Conservation (phyloP, 1,140 invertebrate genomes). For the Antheraea mylitta region DNA sequence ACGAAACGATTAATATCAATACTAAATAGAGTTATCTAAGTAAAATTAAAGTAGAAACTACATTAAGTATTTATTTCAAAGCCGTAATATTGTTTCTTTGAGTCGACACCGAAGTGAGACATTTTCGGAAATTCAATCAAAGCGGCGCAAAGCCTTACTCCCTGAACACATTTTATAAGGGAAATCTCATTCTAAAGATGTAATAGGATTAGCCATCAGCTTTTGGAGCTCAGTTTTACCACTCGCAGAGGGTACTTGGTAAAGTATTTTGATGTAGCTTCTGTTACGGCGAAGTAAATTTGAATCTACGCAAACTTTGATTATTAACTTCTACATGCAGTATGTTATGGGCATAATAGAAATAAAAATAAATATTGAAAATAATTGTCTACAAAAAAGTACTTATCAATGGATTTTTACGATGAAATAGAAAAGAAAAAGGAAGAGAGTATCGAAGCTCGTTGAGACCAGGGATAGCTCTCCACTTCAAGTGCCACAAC, state of each 20-base stretch:
- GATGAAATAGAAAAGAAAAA: no score
- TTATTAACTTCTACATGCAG: no score
- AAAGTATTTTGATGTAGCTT: not conserved
- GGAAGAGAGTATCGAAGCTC: no score
- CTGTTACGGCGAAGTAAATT: not conserved
- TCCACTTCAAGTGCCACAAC: no score
- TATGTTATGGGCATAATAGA: no score
- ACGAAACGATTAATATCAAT: no score
- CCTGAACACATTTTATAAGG: constrained; percentile 25
- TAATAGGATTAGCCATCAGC: constrained; percentile 27
- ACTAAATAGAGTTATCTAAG: no score
- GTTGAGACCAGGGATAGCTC: no score
- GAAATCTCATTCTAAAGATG: constrained; percentile 31
- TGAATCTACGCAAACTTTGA: not conserved
- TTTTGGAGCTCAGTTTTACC: constrained; percentile 5
- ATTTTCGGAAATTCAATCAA: constrained; percentile 31
- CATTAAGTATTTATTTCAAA: constrained; percentile 7
- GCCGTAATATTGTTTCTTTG: constrained; percentile 12
- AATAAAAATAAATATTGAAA: no score
- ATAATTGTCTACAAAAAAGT: no score
- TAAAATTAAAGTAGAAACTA: not conserved
- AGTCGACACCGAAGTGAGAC: constrained; percentile 8
- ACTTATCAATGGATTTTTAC: no score
- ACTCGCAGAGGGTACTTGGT: not conserved
- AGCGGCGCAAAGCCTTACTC: constrained; percentile 25